These are phyloP conservation scores for Margarornis squamiger DNA, from an alignment of 2,797 vertebrate genomes.

Conservation along the genomic window DNA sequence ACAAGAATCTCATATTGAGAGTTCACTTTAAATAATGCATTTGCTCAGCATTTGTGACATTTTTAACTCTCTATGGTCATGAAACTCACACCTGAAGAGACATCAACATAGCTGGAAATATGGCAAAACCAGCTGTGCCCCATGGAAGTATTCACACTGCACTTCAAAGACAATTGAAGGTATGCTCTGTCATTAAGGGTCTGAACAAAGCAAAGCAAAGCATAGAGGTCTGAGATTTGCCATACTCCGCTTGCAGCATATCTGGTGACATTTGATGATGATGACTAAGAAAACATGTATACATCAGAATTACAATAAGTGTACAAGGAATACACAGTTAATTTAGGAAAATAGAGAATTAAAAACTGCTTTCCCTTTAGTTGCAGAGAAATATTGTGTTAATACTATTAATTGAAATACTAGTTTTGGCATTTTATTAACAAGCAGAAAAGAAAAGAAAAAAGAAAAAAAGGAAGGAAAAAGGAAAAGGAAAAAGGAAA, in stretches of 20 bases:
- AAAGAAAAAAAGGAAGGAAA: too few species aligned
- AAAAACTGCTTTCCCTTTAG: not conserved
- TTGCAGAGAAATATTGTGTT: not conserved
- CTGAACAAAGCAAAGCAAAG: not conserved
- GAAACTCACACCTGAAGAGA: not conserved
- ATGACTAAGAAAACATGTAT: not conserved
- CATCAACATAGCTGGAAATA: not conserved
- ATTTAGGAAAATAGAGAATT: not conserved
- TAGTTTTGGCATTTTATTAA: not conserved
- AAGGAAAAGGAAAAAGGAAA: too few species aligned
- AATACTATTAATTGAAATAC: not conserved
- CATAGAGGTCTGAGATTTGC: not conserved
- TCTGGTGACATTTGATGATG: not conserved
- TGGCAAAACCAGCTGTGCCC: not conserved
- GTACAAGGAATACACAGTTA: not conserved
- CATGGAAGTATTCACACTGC: not conserved
- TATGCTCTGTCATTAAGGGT: not conserved
- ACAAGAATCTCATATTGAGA: accelerated
- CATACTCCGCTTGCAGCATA: not conserved
- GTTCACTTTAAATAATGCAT: not conserved
- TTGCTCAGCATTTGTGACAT: not conserved
- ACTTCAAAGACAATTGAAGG: not conserved
- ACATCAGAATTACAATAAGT: not conserved
- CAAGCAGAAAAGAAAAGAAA: accelerated
- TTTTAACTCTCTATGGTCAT: not conserved